Conservation (phyloP, 2,113 vertebrate genomes). For the Pristiophorus japonicus region DNA sequence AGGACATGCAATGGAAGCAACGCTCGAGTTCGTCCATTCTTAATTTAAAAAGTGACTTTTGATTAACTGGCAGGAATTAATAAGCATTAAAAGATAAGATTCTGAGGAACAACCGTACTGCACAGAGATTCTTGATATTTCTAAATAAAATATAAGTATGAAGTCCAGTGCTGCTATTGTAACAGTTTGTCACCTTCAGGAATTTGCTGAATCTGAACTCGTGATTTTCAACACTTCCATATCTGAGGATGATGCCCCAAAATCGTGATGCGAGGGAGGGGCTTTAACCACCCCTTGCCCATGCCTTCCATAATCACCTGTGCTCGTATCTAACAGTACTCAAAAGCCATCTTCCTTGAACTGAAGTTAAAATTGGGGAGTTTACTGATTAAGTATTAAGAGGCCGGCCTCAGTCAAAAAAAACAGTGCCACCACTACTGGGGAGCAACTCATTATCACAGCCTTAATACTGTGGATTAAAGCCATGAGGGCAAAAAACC, state of each 20-base stretch:
- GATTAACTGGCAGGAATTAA: neutral
- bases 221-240: constrained; percentile 11
- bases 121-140: neutral
- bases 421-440: neutral
- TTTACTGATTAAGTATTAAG: neutral
- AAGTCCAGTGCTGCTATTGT: neutral
- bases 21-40: neutral
- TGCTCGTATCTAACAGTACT: neutral
- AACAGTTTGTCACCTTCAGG: neutral
- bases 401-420: too few species aligned
- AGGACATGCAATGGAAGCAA: neutral
- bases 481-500: neutral
- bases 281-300: too few species aligned
- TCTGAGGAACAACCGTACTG: neutral
- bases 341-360: neutral
- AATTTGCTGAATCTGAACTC: neutral
- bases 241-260: neutral
- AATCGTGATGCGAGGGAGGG: neutral
- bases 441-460: neutral
- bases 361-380: neutral
- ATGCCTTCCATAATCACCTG: neutral
- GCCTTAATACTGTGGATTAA: neutral
- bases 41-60: neutral
- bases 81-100: neutral
- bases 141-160: neutral